phyloP scores from a whole-genome alignment of 1,140 invertebrate species.

The Sarcophaga peregrina region DNA sequence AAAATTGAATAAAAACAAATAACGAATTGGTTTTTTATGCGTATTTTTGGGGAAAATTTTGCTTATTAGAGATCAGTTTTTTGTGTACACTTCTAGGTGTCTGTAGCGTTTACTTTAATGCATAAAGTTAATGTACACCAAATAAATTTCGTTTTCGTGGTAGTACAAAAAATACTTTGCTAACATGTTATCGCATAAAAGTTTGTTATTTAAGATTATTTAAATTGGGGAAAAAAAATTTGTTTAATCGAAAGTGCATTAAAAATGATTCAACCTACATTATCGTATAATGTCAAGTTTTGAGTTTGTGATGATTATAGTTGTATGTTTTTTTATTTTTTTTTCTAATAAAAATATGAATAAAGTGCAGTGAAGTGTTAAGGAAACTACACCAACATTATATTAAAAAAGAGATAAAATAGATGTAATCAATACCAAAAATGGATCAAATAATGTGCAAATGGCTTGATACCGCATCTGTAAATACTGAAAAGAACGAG shows the following conservation, averaged over 20 bases:
- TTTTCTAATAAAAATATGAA: not conserved
- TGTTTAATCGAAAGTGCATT: not conserved
- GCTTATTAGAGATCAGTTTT: conserved; percentile 34
- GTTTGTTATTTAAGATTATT: too few species aligned
- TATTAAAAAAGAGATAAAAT: conserved; percentile 4
- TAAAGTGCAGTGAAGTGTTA: conserved; percentile 35
- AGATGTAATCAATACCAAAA: conserved; percentile 36
- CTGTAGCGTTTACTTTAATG: not conserved
- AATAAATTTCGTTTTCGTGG: not conserved
- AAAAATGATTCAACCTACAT: not conserved
- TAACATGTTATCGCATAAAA: too few species aligned
- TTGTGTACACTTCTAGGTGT: not conserved
- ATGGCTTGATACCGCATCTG: conserved; percentile 23
- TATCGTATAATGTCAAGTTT: not conserved
- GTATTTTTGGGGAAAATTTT: conserved; percentile 24
- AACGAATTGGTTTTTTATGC: not conserved
- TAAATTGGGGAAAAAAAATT: not conserved
- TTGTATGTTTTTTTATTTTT: not conserved
- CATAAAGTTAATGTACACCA: not conserved
- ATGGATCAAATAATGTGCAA: conserved; percentile 38
- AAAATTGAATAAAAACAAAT: not conserved
- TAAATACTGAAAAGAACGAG: not conserved
- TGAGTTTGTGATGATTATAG: not conserved
- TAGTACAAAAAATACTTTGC: not conserved
- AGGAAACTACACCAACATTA: conserved; percentile 31